Evolutionary conservation across 2,797 vertebrate species (phyloP), one percentile per base, ranked within the genome.

Genomic region (Salmo trutta): DNA sequence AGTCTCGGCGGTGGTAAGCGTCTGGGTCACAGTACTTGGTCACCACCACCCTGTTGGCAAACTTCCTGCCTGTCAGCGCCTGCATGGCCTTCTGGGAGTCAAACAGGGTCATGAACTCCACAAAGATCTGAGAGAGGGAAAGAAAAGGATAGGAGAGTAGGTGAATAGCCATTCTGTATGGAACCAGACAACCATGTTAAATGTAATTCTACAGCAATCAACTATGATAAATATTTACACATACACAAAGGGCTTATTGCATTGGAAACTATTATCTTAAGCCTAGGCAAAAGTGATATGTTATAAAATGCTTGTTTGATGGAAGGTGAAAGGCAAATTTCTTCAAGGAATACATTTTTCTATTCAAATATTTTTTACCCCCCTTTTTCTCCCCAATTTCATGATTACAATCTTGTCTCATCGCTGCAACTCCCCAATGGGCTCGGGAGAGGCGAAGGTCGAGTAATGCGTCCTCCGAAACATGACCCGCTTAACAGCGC

Each of bases 21-120:
- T 98, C 97, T 70, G 97, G 97, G 92, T 98, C 97, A 91, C 96
- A 97, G 94, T 97, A 98, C 88, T 98, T 98, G 85, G 96, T 97
- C 92, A 98, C 97, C 83, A 98, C 97, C 91, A 98, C 96, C 87
- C 97, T 93, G 93, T 97, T 98, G 87, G 97, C 97, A 87, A 98
- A 98, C 92, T 97, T 98, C 90, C 97, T 95, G 75, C 97, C 97
- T 0, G 96, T 97, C 82, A 98, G 93, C 77, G 96, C 96, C 92
- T 98, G 97, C 97, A 98, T 97, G 91, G 97, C 97, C 92, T 98
- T 98, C 95, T 98, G 97, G 93, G 96, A 97, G 94, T 98, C 97
- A 36, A 96, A 97, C 79, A 97, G 95, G 0, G 96, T 96, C 82
- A 94, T 96, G 91, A 98, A 98, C 90, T 98, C 97, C 93, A 98